These are phyloP conservation scores for Halichondria panicea DNA, from an alignment of 37 sponge, comb jelly and placozoan genomes.

Conservation along the genomic window DNA sequence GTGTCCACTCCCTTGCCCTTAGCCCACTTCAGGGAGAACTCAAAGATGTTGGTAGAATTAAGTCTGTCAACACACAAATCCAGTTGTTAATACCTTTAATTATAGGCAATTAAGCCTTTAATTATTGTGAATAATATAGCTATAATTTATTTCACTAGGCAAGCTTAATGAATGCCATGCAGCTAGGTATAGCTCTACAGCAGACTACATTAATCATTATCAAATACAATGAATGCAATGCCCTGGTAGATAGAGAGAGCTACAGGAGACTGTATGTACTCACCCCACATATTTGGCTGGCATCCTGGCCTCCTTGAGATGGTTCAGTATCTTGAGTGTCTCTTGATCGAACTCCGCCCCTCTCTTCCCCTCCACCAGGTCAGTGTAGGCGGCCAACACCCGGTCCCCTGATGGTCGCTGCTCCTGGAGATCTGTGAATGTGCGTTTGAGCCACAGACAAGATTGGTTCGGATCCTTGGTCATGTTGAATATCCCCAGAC, in stretches of 20 bases:
- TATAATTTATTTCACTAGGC: neutral
- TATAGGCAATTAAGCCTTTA: no score
- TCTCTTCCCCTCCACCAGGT: conserved; percentile 39
- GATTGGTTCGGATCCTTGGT: conserved; percentile 50
- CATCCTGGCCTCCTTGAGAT: conserved; percentile 76
- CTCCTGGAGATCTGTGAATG: conserved; percentile 61
- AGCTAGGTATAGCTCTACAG: no score
- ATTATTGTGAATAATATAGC: neutral
- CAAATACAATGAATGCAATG: no score
- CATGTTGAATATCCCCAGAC: conserved; percentile 61
- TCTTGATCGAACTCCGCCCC: conserved; percentile 73
- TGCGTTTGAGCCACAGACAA: conserved; percentile 80
- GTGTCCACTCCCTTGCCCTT: conserved; percentile 69
- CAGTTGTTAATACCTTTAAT: neutral
- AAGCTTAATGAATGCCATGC: no score
- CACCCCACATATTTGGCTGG: conserved; percentile 82
- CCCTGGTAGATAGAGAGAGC: no score
- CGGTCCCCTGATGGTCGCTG: conserved; percentile 43
- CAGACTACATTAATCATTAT: no score
- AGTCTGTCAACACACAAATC: conserved; percentile 20
- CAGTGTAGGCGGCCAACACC: conserved; percentile 28
- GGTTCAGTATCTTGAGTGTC: conserved; percentile 47
- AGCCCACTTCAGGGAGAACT: conserved; percentile 68
- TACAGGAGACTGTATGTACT: no score
- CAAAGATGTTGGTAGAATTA: conserved; percentile 61